Base-by-base conservation (phyloP, 2,888 invertebrate genomes). In the Chymomyza procnemis region DNA sequence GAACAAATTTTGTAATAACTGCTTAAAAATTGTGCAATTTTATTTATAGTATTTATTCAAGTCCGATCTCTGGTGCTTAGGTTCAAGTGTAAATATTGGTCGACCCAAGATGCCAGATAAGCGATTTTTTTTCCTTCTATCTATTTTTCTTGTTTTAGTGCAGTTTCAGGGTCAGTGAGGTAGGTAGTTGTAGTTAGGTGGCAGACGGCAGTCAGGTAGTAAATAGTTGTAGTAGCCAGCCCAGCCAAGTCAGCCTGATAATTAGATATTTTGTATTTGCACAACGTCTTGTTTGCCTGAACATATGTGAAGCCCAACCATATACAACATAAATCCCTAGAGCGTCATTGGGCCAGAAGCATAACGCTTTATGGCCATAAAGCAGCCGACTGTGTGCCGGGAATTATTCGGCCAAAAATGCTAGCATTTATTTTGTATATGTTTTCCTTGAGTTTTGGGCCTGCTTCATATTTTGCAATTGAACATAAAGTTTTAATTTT, bases 401-500 rank as follows among this genome's bases (percentile, higher is more conserved):
- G 3, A 41, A 14, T 41, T 3, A 41, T 12, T n/a, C n/a, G n/a
- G n/a, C n/a, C n/a, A n/a, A n/a, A n/a, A 41, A 41, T 12, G 34
- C 12, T 12, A 14, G 6, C 9, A 41, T 12, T 41, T 34, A 2
- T 2, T 34, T 41, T 3, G 3, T 41, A 41, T 41, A 12, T 41
- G 34, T 41, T 41, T 41, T 41, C 5, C 12, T 41, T 41, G 34
- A 41, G 34, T 41, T 41, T n/a, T 8, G 6, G 4, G 1, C 6
- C 6, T 30, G 57, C 57, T 26, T 41, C 16, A 57, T 21, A 58
- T 58, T 58, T 58, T 18, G 46, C 54, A 16, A 46, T 62, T 16
- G 55, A 62, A 59, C 54, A 64, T 30, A 59, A 14, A 60, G 19
- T 71, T 62, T 54, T 22, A 47, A 65, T 67, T 64, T 19, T 67